Evolutionary conservation across 2,888 invertebrate species (phyloP).

Genomic region (Thecophora atra): DNA sequence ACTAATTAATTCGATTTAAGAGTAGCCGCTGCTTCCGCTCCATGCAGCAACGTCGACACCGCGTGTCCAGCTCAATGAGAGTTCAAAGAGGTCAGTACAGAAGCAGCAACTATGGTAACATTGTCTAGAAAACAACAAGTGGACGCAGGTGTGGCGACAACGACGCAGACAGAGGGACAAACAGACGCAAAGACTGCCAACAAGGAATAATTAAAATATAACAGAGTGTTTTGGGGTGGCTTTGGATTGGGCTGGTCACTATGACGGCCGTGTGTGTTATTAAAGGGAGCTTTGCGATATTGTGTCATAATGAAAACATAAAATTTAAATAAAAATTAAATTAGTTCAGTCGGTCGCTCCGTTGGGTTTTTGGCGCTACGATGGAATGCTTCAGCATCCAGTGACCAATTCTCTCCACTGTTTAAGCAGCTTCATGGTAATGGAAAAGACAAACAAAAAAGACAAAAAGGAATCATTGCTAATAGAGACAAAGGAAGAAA

Average conservation of each 20-base stretch:
- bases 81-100: not conserved
- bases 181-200: not conserved
- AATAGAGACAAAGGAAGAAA: too few species aligned
- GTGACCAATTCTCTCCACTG: not conserved
- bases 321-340: slow-evolving; percentile 4
- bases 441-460: not conserved
- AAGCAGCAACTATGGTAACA: not conserved
- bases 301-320: not conserved
- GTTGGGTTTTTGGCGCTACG: not conserved
- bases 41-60: not conserved
- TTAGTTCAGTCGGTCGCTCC: not conserved
- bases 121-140: not conserved
- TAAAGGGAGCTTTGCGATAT: not conserved
- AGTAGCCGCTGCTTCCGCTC: not conserved
- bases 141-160: not conserved
- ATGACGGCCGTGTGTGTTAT: too few species aligned
- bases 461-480: too few species aligned
- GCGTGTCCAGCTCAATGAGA: not conserved
- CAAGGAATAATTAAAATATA: not conserved
- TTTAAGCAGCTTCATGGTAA: not conserved
- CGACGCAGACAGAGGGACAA: not conserved
- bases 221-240: not conserved
- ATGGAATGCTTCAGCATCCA: not conserved
- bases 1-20: slow-evolving; percentile 12
- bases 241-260: too few species aligned